These are phyloP conservation scores for Teleogryllus occipitalis DNA, from an alignment of 1,140 invertebrate species.

Conservation along the genomic window DNA sequence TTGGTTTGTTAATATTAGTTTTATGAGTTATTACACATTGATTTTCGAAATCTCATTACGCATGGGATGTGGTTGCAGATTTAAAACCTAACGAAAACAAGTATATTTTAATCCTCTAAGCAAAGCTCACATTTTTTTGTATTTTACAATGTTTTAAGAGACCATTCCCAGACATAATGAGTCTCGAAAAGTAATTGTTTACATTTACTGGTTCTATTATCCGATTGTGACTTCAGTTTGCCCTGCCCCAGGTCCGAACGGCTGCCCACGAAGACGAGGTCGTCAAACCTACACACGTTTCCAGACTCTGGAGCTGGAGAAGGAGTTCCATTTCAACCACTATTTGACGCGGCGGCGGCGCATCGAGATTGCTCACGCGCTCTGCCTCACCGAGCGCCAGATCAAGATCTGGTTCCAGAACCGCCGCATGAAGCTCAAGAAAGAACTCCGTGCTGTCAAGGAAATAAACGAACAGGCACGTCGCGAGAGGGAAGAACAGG, in stretches of 20 bases:
- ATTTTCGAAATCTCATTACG: no score
- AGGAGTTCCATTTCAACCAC: constrained; percentile 98
- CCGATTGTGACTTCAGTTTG: constrained; percentile 8
- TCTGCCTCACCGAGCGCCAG: constrained; percentile 92
- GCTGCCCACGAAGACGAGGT: constrained; percentile 85
- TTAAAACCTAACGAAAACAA: no score
- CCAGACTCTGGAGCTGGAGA: constrained; percentile 90
- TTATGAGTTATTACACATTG: no score
- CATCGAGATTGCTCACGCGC: constrained; percentile 94
- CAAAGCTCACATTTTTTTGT: no score
- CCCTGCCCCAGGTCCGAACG: constrained; percentile 75
- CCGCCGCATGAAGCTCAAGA: constrained; percentile 96
- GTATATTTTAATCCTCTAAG: no score
- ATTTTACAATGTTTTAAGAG: no score
- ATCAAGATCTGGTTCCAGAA: constrained; percentile 99
- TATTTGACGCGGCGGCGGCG: constrained; percentile 89
- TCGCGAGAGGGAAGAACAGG: constrained; percentile 81
- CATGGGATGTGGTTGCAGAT: no score
- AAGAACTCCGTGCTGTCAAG: constrained; percentile 84
- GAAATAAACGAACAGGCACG: constrained; percentile 91
- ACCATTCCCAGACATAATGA: no score
- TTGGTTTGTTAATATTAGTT: no score
- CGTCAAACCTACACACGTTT: constrained; percentile 95
- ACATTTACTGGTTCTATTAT: no score
- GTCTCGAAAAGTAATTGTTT: no score